Conservation (phyloP, 1,140 invertebrate species). For the Leptinotarsa texana region DNA sequence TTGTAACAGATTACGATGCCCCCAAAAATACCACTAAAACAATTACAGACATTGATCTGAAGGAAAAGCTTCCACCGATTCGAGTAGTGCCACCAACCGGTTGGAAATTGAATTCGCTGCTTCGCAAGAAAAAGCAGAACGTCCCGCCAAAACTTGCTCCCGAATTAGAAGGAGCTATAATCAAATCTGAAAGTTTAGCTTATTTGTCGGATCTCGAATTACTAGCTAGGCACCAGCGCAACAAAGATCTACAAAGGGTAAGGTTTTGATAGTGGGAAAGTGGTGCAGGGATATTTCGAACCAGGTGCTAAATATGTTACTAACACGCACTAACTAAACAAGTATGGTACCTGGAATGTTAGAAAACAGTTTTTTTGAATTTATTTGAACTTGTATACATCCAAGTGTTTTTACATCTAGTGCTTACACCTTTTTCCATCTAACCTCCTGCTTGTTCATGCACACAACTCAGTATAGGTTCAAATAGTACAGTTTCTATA, state of each 20-base stretch:
- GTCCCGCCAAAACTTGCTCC: slow-evolving; percentile 50
- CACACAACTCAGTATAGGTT: too few species aligned
- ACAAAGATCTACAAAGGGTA: slow-evolving; percentile 58
- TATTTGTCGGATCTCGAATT: slow-evolving; percentile 56
- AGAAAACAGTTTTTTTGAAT: too few species aligned
- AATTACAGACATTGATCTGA: background rate
- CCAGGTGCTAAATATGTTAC: background rate
- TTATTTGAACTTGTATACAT: too few species aligned
- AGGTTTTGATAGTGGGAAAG: slow-evolving; percentile 39
- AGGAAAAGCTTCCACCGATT: slow-evolving; percentile 12
- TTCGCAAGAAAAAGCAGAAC: slow-evolving; percentile 52
- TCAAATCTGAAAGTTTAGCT: slow-evolving; percentile 58
- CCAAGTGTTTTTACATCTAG: too few species aligned
- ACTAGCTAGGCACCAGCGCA: slow-evolving; percentile 55
- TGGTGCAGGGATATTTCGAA: background rate
- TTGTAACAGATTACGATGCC: slow-evolving; percentile 13
- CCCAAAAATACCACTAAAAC: slow-evolving; percentile 10
- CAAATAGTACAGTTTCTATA: too few species aligned
- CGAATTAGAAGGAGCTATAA: slow-evolving; percentile 57
- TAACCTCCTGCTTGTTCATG: too few species aligned
- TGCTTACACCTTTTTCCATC: too few species aligned
- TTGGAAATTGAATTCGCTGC: slow-evolving; percentile 53
- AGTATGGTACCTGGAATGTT: background rate
- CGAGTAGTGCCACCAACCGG: slow-evolving; percentile 10
- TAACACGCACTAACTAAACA: background rate